phyloP scores from a whole-genome alignment of 2,888 invertebrate genomes.

The Drosophila tripunctata region DNA sequence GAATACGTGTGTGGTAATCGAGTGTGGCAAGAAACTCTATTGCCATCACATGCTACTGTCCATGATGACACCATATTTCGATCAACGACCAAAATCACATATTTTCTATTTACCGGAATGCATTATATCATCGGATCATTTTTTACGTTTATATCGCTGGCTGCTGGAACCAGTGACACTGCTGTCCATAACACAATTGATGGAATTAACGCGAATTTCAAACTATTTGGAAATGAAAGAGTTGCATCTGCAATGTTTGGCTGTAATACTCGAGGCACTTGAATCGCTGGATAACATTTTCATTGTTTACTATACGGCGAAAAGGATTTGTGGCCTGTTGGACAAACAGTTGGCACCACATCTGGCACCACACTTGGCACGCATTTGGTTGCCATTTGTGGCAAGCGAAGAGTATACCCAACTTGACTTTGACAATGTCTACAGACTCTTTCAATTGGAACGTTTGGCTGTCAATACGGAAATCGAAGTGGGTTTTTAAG shows the following conservation, averaged over 20 bases:
- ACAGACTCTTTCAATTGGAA: background rate
- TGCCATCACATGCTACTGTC: conserved; percentile 36
- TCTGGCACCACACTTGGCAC: conserved; percentile 8
- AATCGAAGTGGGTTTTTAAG: conserved; percentile 43
- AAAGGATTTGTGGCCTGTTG: background rate
- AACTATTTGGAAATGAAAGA: conserved; percentile 21
- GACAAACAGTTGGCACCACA: background rate
- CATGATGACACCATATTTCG: conserved; percentile 14
- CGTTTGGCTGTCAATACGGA: conserved; percentile 41
- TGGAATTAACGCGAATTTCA: conserved; percentile 25
- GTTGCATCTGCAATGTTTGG: conserved; percentile 12
- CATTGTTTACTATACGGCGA: background rate
- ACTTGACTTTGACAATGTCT: background rate
- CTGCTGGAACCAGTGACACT: background rate
- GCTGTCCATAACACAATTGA: background rate
- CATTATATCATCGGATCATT: conserved; percentile 16
- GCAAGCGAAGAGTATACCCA: conserved; percentile 20
- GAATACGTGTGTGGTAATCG: conserved; percentile 14
- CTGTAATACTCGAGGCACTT: background rate
- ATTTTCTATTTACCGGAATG: conserved; percentile 20
- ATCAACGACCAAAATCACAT: background rate
- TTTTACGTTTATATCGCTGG: conserved; percentile 40
- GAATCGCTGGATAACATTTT: background rate
- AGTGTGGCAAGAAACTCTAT: conserved; percentile 1
- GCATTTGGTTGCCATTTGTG: conserved; percentile 23